phyloP scores from a whole-genome alignment of 1,140 invertebrate genomes.

The Microplitis mediator region DNA sequence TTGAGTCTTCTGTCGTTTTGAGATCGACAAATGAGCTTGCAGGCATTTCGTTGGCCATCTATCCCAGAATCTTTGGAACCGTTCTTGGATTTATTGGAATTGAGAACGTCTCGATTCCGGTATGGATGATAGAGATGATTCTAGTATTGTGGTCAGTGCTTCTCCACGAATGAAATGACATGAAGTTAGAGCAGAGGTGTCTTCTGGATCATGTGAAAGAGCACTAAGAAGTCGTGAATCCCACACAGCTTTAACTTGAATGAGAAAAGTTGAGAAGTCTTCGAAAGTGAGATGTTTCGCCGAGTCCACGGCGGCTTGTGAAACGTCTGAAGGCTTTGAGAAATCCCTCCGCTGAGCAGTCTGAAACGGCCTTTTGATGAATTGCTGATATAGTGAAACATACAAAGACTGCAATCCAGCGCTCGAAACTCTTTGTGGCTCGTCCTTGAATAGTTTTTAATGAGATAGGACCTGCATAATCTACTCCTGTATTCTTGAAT shows the following conservation, averaged over 20 bases:
- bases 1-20: slow-evolving; percentile 6
- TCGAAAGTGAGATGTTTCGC: not conserved
- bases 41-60: slow-evolving; percentile 5
- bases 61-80: slow-evolving; percentile 6
- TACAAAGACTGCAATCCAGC: slow-evolving; percentile 40
- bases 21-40: not conserved
- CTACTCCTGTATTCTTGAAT: slow-evolving; percentile 28
- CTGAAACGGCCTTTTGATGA: slow-evolving; percentile 38
- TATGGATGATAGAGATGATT: not conserved
- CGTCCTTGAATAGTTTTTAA: slow-evolving; percentile 2
- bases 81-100: not conserved
- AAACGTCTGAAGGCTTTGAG: slow-evolving; percentile 39
- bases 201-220: slow-evolving; percentile 2
- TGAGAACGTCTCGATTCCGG: not conserved
- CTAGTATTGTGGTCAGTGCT: not conserved
- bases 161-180: not conserved
- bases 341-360: slow-evolving; percentile 37
- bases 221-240: slow-evolving; percentile 3
- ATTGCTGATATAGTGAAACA: slow-evolving; percentile 38
- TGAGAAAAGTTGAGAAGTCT: not conserved
- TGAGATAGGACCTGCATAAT: slow-evolving; percentile 40
- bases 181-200: not conserved
- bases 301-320: slow-evolving; percentile 30
- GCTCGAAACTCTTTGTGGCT: slow-evolving; percentile 27
- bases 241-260: slow-evolving; percentile 1